Evolutionary conservation across 2,113 vertebrate genomes (phyloP), one percentile per base, ranked within the genome.

Genomic region (Antennarius striatus): DNA sequence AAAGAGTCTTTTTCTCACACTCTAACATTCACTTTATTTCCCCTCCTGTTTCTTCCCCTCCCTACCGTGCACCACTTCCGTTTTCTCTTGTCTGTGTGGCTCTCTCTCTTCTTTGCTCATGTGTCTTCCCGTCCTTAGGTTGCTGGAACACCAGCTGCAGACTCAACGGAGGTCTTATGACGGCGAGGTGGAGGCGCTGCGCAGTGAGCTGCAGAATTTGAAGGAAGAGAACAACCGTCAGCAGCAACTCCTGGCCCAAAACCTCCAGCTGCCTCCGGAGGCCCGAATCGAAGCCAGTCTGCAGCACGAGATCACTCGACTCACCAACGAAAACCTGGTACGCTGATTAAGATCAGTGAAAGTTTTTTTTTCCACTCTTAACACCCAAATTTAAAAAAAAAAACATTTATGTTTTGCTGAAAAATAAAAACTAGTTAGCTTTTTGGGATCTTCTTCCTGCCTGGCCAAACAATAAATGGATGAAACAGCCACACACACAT

Each of bases 301-400:
- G 56, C 97, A 99, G 82, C 98, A 99, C 0, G 98, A 99, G 89
- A 99, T 99, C 92, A 99, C 97, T 6, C 91, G 98, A 3, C 94
- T 99, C 57, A 99, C 98, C 50, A 98, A 99, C 0, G 98, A 99
- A 78, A 99, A 99, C 92, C 49, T 99, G 95, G 97, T 98, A 90
- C 79, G 92, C 59, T 43, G 42, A 43, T 36, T 15, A 32, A 32
- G 12, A 32, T 5, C 30, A 39, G 53, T 13, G 3, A 32, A 32
- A 32, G 28, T 15, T 54, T 4, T 5, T 13, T 30, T 7, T 8
- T 43, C 9, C 9, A 3, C 42, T 10, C 10, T 43, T 10, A 43
- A 11, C 10, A 12, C 1, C 9, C 42, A 43, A 43, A 4, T 43
- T 6, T 10, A 40, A 10, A 40, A 40, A 10, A 40, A 40, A 40